Evolutionary conservation across 1,140 invertebrate species (phyloP).

Genomic region (Acromyrmex echinatior): DNA sequence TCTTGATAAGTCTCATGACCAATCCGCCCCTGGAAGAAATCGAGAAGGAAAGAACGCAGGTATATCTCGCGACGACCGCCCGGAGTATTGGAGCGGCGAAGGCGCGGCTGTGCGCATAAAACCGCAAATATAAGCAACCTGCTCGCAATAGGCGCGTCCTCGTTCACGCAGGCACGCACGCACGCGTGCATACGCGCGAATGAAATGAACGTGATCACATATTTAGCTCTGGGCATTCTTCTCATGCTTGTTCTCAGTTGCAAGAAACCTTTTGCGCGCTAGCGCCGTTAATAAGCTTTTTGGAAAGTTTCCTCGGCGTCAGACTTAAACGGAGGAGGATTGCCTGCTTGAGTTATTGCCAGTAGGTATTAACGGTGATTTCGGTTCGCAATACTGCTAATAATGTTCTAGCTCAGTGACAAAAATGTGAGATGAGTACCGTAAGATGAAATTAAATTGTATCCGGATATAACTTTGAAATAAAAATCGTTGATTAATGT

Average conservation of each 20-base stretch:
- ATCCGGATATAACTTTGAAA: background rate
- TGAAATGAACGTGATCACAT: constrained; percentile 1
- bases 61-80: constrained; percentile 54
- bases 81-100: constrained; percentile 67
- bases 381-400: constrained; percentile 19
- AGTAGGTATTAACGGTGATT: constrained; percentile 35
- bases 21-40: constrained; percentile 34
- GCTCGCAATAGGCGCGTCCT: constrained; percentile 72
- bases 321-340: constrained; percentile 42
- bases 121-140: constrained; percentile 78
- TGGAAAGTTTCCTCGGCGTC: constrained; percentile 16
- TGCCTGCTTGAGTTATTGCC: constrained; percentile 25
- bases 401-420: constrained; percentile 25
- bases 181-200: constrained; percentile 54
- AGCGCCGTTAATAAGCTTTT: constrained; percentile 54
- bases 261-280: constrained; percentile 49
- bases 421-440: constrained; percentile 36
- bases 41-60: constrained; percentile 5
- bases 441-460: constrained; percentile 24
- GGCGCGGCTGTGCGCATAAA: constrained; percentile 79
- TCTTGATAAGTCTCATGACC: background rate
- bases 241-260: constrained; percentile 19
- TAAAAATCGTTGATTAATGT: constrained; percentile 1
- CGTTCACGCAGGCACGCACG: constrained; percentile 66
- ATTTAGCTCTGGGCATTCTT: constrained; percentile 52